phyloP scores from a whole-genome alignment of 2,113 vertebrate genomes.

The Phylloscopus whistleri region DNA sequence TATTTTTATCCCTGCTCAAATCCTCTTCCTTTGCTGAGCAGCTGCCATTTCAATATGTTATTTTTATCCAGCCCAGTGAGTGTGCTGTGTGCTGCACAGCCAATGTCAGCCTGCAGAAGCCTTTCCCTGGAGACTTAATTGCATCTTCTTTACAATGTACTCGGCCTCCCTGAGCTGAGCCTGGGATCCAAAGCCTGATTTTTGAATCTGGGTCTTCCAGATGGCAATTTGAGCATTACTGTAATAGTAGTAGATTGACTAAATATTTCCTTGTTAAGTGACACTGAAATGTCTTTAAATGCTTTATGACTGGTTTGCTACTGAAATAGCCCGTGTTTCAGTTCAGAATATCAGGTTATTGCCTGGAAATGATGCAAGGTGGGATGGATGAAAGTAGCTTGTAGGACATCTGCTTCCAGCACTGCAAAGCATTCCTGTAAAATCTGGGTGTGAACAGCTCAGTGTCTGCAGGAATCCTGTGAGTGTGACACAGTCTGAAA shows the following conservation, averaged over 20 bases:
- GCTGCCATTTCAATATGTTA: constrained; percentile 68
- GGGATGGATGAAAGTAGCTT: constrained; percentile 44
- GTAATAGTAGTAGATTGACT: constrained; percentile 24
- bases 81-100: constrained; percentile 28
- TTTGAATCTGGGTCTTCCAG: constrained; percentile 56
- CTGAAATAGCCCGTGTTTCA: not conserved
- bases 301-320: not conserved
- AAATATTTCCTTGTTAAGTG: constrained; percentile 58
- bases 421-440: not conserved
- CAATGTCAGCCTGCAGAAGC: constrained; percentile 54
- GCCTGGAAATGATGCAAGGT: constrained; percentile 49
- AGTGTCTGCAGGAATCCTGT: not conserved
- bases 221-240: constrained; percentile 28
- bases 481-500: not conserved
- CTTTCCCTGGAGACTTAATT: constrained; percentile 59
- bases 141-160: constrained; percentile 53
- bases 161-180: constrained; percentile 29
- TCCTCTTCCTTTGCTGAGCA: constrained; percentile 63
- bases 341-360: constrained; percentile 29
- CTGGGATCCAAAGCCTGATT: constrained; percentile 20
- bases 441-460: not conserved
- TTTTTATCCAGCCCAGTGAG: constrained; percentile 66
- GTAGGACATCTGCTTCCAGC: constrained; percentile 9
- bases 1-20: constrained; percentile 39
- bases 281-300: constrained; percentile 47